A percentile compares a stretch with the other conserved stretches of the same genome.
phyloP scores from a whole-genome alignment of 2,797 vertebrate species.

The Anabacerthia variegaticeps region DNA sequence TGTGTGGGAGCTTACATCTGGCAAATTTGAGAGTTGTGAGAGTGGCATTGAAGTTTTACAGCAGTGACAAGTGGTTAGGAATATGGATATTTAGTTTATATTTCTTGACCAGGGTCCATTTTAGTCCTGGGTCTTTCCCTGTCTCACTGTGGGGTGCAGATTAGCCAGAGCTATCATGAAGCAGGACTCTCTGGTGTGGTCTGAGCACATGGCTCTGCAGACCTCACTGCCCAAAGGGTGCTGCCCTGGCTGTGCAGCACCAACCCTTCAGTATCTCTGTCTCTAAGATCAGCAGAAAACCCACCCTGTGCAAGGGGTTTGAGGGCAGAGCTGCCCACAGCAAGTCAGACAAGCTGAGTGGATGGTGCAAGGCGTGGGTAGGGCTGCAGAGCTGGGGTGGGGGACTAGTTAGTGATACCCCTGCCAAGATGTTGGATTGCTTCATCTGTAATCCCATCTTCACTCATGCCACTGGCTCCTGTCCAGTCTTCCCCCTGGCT shows the following conservation, averaged over 20 bases:
- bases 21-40: neutral
- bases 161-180: neutral
- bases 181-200: neutral
- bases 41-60: neutral
- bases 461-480: neutral
- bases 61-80: neutral
- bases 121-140: neutral
- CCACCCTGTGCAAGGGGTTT: neutral
- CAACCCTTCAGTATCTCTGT: neutral
- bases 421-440: neutral
- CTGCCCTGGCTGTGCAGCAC: accelerated
- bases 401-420: neutral
- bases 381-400: neutral
- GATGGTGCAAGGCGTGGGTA: accelerated
- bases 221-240: neutral
- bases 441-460: neutral
- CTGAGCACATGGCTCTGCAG: accelerated
- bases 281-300: neutral
- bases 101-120: neutral
- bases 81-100: neutral
- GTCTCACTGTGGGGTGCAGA: accelerated
- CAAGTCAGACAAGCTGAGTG: neutral
- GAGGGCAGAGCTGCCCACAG: neutral
- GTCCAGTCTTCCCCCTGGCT: neutral
- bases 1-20: neutral